Base-by-base conservation (phyloP, 2,888 invertebrate genomes). In the Cerastoderma edule region DNA sequence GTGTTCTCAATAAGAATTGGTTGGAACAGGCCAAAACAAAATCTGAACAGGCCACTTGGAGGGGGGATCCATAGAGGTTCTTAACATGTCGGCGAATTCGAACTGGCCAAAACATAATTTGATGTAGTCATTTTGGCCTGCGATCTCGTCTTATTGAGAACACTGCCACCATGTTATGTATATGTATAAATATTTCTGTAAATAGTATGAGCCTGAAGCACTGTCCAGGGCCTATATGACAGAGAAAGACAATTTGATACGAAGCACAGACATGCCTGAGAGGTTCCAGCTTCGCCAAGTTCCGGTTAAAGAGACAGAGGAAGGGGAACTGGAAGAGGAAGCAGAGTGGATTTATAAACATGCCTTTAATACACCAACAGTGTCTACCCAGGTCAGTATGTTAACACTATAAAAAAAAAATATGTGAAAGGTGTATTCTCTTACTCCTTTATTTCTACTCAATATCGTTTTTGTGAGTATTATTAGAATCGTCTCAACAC, bases 311-410 rank as follows among this genome's bases (percentile, higher is more conserved):
- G 93, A 96, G 24, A 90, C 93, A 16, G 93, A 93, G 57, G 93
- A 93, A 48, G 91, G 91, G 4, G 99, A 99, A 92, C 91, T 99
- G 50, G 96, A 97, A 67, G 96, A 97, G 69, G 99, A 99, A 92
- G 97, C 99, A 13, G 96, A 98, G 87, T 99, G 99, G 99, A 98
- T 99, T 83, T 98, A 97, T 92, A 96, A 96, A 86, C 96, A 97
- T 91, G 98, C 97, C 0, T 99, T 99, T 93, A 95, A 95, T 84
- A 96, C 96, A 85, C 95, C 96, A 0, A 95, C 96, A 0, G 95
- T 98, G 1, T 97, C 98, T 0, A 95, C 95, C 78, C 97, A 97
- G 93, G 96, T 93, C 67, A 28, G 35, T 28, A 5, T 24, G 56
- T 28, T 24, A 28, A n/a, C n/a, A n/a, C n/a, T n/a, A n/a, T n/a